Evolutionary conservation across 2,113 vertebrate genomes (phyloP).

Genomic region (Chlorodrepanis virens): DNA sequence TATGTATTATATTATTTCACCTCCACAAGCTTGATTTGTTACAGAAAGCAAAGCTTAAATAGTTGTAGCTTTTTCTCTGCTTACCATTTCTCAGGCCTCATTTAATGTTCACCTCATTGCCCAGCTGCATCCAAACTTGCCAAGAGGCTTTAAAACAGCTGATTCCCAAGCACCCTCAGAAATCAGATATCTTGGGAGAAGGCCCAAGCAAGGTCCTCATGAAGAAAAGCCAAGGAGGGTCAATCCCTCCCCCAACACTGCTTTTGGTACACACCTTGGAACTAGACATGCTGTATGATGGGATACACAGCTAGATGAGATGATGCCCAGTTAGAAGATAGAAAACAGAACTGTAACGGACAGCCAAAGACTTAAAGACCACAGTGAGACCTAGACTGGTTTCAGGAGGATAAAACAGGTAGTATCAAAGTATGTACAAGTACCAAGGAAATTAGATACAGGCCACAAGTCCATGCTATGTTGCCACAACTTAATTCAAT

Average conservation of each 20-base stretch:
- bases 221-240: background rate
- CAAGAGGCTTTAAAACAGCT: background rate
- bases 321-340: background rate
- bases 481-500: background rate
- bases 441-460: background rate
- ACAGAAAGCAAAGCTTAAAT: background rate
- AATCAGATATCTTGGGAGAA: background rate
- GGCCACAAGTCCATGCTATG: background rate
- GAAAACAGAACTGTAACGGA: background rate
- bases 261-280: background rate
- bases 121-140: background rate
- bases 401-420: background rate
- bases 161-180: background rate
- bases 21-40: background rate
- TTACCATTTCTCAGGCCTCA: background rate
- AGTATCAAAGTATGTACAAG: background rate
- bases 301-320: background rate
- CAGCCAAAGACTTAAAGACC: background rate
- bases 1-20: background rate
- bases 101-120: background rate
- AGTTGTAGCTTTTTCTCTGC: background rate
- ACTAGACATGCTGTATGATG: accelerated
- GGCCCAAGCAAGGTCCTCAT: background rate
- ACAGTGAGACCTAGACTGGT: background rate
- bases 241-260: too few species aligned